These are phyloP conservation scores for Lophius americanus DNA, from an alignment of 2,797 vertebrate species.

Conservation along the genomic window DNA sequence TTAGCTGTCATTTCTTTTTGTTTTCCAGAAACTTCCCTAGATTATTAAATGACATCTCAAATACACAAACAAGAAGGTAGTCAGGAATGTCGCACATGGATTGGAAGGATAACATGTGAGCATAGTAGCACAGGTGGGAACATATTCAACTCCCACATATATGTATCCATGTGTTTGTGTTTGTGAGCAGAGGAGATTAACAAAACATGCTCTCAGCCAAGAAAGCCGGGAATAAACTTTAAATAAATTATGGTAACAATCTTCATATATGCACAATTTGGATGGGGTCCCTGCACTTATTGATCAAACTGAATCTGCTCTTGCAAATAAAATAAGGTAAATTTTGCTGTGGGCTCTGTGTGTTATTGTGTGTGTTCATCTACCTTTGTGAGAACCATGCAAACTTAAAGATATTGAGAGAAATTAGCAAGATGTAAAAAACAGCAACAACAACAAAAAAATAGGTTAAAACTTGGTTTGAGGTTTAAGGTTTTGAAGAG, in stretches of 20 bases:
- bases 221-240: constrained; percentile 29
- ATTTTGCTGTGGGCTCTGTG: neutral
- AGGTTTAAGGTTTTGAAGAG: neutral
- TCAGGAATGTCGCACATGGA: no score
- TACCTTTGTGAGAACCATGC: neutral
- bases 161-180: no score
- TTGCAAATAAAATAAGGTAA: constrained; percentile 39
- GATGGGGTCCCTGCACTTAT: constrained; percentile 22
- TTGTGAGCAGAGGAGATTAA: constrained; percentile 5
- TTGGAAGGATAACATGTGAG: no score
- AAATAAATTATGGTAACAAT: constrained; percentile 63
- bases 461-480: neutral
- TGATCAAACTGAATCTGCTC: constrained; percentile 29
- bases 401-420: neutral
- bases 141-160: no score
- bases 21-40: no score
- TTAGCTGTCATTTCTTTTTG: no score
- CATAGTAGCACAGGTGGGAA: no score
- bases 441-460: no score
- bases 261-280: constrained; percentile 44
- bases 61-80: no score
- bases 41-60: no score
- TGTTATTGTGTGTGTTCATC: constrained; percentile 5
- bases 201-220: constrained; percentile 5
- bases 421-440: neutral